phyloP scores from a whole-genome alignment of 2,888 invertebrate species.

The Caenorhabditis sp. region DNA sequence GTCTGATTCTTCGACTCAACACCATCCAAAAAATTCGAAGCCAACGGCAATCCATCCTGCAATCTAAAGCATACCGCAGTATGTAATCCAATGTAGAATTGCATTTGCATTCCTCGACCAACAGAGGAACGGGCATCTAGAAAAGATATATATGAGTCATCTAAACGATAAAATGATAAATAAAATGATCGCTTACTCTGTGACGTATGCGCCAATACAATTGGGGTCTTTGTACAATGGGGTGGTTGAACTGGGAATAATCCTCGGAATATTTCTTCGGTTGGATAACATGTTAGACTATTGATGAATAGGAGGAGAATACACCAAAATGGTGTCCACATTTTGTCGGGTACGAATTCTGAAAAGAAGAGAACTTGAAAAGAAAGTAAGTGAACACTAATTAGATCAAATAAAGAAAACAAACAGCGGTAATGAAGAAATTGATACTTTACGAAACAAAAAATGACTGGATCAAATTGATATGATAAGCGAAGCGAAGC shows the following conservation, averaged over 20 bases:
- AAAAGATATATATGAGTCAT: conserved; percentile 2
- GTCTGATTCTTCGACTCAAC: conserved; percentile 33
- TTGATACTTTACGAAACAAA: background rate
- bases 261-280: conserved; percentile 44
- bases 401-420: background rate
- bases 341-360: background rate
- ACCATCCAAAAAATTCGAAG: conserved; percentile 10
- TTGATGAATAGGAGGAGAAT: background rate
- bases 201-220: conserved; percentile 48
- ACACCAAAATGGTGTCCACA: background rate
- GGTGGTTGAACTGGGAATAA: conserved; percentile 52
- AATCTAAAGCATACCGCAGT: conserved; percentile 59
- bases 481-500: too few species aligned
- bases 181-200: conserved; percentile 30
- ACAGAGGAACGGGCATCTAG: conserved; percentile 43
- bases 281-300: background rate
- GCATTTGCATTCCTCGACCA: conserved; percentile 53
- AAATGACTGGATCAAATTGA: background rate
- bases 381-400: background rate
- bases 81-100: conserved; percentile 58
- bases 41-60: conserved; percentile 32
- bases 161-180: background rate
- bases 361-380: background rate
- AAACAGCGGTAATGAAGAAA: background rate
- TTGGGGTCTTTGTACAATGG: conserved; percentile 57